A percentile compares a stretch with the other conserved stretches of the same genome.
These are phyloP conservation scores for Brachyalestes nurse DNA, from an alignment of 2,797 vertebrate species.

Conservation along the genomic window DNA sequence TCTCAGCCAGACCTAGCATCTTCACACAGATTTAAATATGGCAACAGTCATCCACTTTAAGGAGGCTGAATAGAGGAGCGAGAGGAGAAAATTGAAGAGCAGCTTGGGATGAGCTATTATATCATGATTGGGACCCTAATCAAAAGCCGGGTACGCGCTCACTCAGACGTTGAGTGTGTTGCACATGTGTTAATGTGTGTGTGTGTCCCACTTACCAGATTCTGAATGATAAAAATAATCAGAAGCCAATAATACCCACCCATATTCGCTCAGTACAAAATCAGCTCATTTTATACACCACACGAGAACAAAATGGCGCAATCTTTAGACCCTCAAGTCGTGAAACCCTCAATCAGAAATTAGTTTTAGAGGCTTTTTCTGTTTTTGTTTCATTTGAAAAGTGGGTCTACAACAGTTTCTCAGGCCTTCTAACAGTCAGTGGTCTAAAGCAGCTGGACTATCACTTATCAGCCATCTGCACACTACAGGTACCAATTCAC, in stretches of 20 bases:
- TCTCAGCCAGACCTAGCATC: not conserved
- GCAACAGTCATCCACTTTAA: not conserved
- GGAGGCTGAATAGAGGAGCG: not conserved
- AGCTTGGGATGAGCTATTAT: not conserved
- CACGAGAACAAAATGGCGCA: not conserved
- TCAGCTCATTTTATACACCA: not conserved
- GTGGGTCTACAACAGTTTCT: too few species aligned
- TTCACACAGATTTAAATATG: not conserved
- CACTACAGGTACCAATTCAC: not conserved
- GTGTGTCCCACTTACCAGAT: constrained; percentile 3
- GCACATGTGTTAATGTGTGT: not conserved
- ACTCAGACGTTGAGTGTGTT: not conserved
- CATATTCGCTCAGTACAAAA: not conserved
- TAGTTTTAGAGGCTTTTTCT: too few species aligned
- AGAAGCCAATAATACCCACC: not conserved
- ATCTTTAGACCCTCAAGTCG: too few species aligned
- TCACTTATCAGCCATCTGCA: not conserved
- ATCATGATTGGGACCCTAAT: not conserved
- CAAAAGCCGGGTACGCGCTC: not conserved
- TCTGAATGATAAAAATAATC: not conserved
- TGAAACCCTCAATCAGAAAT: too few species aligned
- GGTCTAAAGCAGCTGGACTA: too few species aligned
- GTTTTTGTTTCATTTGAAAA: too few species aligned
- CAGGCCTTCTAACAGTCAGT: too few species aligned
- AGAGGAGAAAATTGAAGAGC: not conserved